A percentile compares a stretch with the other conserved stretches of the same genome.
Evolutionary conservation across 1,140 invertebrate species (phyloP).

Genomic region (Eumaeus atala): DNA sequence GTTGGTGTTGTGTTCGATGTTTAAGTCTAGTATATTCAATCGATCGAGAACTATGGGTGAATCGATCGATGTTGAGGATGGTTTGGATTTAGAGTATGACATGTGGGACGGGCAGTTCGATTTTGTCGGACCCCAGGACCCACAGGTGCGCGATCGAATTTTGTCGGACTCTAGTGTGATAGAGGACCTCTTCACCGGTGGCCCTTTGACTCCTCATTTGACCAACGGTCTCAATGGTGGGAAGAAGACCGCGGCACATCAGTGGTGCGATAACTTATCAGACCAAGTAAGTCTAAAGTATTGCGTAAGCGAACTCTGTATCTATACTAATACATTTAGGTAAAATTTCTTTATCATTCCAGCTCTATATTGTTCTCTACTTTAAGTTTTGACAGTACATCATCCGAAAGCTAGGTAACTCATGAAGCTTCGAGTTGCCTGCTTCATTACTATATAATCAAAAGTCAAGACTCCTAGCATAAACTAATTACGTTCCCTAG

Average conservation of each 20-base stretch:
- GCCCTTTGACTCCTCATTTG: conserved; percentile 64
- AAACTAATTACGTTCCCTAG: too few species aligned
- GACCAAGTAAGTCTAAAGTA: conserved; percentile 67
- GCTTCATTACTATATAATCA: too few species aligned
- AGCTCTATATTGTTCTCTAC: neutral
- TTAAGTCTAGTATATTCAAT: conserved; percentile 61
- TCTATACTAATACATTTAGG: neutral
- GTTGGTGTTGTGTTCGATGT: conserved; percentile 51
- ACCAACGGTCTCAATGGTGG: conserved; percentile 69
- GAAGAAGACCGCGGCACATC: conserved; percentile 72
- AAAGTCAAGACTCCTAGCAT: too few species aligned
- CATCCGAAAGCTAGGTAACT: too few species aligned
- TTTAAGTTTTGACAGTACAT: neutral
- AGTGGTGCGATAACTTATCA: conserved; percentile 74
- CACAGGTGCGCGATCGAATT: conserved; percentile 40
- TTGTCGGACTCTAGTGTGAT: conserved; percentile 55
- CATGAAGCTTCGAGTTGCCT: too few species aligned
- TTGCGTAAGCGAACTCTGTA: neutral
- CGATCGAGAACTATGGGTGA: conserved; percentile 61
- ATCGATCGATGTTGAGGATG: conserved; percentile 68
- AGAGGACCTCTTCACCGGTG: conserved; percentile 65
- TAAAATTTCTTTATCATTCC: neutral
- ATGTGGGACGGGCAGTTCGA: conserved; percentile 92
- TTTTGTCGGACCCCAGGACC: conserved; percentile 80
- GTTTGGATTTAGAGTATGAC: conserved; percentile 84